These are phyloP conservation scores for Thera obeliscata DNA, from an alignment of 2,888 invertebrate genomes.

Conservation along the genomic window DNA sequence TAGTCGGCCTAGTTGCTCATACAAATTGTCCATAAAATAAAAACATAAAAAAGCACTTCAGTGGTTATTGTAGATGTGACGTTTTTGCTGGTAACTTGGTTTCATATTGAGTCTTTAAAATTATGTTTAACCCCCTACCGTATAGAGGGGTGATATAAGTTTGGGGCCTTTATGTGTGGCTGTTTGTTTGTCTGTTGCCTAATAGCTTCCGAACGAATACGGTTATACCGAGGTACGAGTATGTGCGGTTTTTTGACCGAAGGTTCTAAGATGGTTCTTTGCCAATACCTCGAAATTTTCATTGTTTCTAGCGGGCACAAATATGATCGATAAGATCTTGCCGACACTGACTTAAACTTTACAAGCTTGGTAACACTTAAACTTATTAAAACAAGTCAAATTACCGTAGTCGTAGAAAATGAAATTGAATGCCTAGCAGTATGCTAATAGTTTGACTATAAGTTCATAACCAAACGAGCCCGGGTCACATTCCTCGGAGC, in stretches of 20 bases:
- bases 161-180: too few species aligned
- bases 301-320: too few species aligned
- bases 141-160: too few species aligned
- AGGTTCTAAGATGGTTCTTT: too few species aligned
- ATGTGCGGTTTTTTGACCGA: too few species aligned
- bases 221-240: too few species aligned
- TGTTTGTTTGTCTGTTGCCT: too few species aligned
- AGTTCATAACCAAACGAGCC: conserved; percentile 54
- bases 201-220: too few species aligned
- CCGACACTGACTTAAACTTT: neutral
- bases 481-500: conserved; percentile 77
- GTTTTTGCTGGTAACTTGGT: neutral
- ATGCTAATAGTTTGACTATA: conserved; percentile 44
- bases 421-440: conserved; percentile 38
- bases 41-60: neutral
- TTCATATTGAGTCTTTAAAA: neutral
- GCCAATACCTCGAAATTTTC: too few species aligned
- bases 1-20: conserved; percentile 63
- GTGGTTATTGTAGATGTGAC: neutral
- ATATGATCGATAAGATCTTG: neutral
- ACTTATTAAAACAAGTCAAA: neutral
- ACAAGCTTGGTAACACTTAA: neutral
- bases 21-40: conserved; percentile 37
- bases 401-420: conserved; percentile 22
- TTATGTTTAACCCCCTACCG: too few species aligned